These are phyloP conservation scores for Gonatopus flavifemur DNA, from an alignment of 1,140 invertebrate genomes.

Conservation along the genomic window DNA sequence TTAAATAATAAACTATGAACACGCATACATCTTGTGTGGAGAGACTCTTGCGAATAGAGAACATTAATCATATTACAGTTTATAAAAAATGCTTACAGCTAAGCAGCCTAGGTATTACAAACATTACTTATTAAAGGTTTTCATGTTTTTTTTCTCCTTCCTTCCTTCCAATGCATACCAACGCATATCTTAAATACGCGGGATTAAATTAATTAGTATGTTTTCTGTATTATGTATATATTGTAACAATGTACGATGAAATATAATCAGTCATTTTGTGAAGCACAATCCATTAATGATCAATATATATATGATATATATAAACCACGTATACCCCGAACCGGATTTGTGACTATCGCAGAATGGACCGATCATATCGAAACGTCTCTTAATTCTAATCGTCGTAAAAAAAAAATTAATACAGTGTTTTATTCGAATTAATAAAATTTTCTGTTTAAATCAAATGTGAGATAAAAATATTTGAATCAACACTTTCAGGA, in stretches of 20 bases:
- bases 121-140: conserved; percentile 26
- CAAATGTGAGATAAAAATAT: no score
- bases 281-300: background rate
- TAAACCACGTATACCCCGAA: conserved; percentile 34
- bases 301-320: no score
- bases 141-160: no score
- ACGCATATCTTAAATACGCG: background rate
- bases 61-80: conserved; percentile 44
- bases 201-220: background rate
- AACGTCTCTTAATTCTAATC: no score
- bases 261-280: background rate
- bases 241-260: background rate
- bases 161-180: no score
- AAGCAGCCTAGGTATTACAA: conserved; percentile 28
- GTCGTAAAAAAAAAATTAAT: no score
- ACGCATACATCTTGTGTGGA: conserved; percentile 35
- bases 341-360: conserved; percentile 18
- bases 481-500: no score
- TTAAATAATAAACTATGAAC: conserved; percentile 44
- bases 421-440: no score
- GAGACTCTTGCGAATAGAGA: conserved; percentile 28
- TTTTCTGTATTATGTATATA: no score
- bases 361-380: no score
- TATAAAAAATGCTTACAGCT: conserved; percentile 35
- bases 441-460: no score